Evolutionary conservation across 2,113 vertebrate genomes (phyloP).

Genomic region (Megaleporinus macrocephalus): DNA sequence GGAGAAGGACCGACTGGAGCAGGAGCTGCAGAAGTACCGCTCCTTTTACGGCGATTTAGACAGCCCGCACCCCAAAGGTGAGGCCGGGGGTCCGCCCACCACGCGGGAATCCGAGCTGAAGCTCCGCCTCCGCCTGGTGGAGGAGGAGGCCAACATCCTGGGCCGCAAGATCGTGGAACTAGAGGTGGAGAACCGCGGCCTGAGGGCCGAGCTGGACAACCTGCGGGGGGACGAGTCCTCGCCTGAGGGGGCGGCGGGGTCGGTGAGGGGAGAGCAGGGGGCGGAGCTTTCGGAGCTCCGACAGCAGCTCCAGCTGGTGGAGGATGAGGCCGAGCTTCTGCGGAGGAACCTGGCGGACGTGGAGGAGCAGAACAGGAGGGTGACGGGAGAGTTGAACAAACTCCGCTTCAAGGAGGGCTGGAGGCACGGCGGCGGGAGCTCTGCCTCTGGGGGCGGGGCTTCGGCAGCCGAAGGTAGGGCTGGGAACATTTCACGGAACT

Average conservation of each 20-base stretch:
- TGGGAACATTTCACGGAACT: no score
- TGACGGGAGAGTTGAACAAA: constrained; percentile 91
- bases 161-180: constrained; percentile 96
- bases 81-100: constrained; percentile 93
- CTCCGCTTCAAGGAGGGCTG: constrained; percentile 89
- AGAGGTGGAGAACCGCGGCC: constrained; percentile 93
- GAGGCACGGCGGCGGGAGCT: constrained; percentile 77
- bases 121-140: constrained; percentile 90
- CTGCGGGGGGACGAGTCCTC: constrained; percentile 86
- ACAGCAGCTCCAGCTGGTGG: constrained; percentile 95
- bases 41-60: constrained; percentile 96
- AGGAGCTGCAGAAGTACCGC: constrained; percentile 94
- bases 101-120: constrained; percentile 95
- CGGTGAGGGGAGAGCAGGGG: constrained; percentile 81
- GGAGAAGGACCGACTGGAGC: constrained; percentile 93
- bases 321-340: constrained; percentile 94
- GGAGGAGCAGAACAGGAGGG: constrained; percentile 93
- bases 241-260: constrained; percentile 69
- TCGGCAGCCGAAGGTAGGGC: constrained; percentile 45
- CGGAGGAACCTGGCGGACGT: constrained; percentile 90
- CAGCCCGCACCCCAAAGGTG: constrained; percentile 92
- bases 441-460: constrained; percentile 72
- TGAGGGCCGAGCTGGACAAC: constrained; percentile 94
- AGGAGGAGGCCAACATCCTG: constrained; percentile 97
- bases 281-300: constrained; percentile 91